Evolutionary conservation across 2,888 invertebrate genomes (phyloP).

Genomic region (Adela reaumurella): DNA sequence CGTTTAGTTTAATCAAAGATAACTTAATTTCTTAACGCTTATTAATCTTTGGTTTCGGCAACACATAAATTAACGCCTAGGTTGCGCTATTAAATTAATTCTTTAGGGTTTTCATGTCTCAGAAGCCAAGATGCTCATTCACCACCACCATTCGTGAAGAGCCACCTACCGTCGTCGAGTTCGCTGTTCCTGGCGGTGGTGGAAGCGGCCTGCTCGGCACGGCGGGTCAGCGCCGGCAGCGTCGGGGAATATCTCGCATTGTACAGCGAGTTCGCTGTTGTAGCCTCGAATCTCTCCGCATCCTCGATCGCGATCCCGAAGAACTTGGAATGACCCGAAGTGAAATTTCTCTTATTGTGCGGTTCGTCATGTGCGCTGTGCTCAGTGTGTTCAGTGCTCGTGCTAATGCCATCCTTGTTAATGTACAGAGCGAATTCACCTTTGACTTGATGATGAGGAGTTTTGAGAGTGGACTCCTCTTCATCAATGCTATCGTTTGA

Average conservation of each 20-base stretch:
- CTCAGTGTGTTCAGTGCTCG: too few relatives aligned
- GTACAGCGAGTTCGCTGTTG: constrained; percentile 46
- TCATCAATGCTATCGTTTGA: too few relatives aligned
- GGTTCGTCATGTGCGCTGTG: neutral
- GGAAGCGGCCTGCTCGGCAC: constrained; percentile 35
- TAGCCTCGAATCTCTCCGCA: constrained; percentile 48
- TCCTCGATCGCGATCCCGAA: constrained; percentile 62
- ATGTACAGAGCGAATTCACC: neutral
- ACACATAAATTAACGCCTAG: too few relatives aligned
- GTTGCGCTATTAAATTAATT: too few relatives aligned
- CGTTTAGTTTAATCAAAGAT: too few relatives aligned
- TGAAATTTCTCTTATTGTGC: constrained; percentile 32
- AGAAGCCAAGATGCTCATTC: too few relatives aligned
- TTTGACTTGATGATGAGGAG: constrained; percentile 14
- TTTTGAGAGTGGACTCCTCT: constrained; percentile 32
- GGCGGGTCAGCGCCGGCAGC: constrained; percentile 50
- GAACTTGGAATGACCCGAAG: constrained; percentile 61
- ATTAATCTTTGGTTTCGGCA: too few relatives aligned
- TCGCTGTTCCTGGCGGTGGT: constrained; percentile 26
- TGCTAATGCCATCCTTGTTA: too few relatives aligned
- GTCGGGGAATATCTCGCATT: constrained; percentile 62
- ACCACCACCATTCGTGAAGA: too few relatives aligned
- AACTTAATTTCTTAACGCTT: too few relatives aligned
- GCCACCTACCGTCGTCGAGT: constrained; percentile 31
- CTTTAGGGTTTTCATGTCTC: too few relatives aligned